A percentile compares a stretch with the other conserved stretches of the same genome.
Conservation (phyloP, 2,888 invertebrate genomes). For the Argyresthia albistria region DNA sequence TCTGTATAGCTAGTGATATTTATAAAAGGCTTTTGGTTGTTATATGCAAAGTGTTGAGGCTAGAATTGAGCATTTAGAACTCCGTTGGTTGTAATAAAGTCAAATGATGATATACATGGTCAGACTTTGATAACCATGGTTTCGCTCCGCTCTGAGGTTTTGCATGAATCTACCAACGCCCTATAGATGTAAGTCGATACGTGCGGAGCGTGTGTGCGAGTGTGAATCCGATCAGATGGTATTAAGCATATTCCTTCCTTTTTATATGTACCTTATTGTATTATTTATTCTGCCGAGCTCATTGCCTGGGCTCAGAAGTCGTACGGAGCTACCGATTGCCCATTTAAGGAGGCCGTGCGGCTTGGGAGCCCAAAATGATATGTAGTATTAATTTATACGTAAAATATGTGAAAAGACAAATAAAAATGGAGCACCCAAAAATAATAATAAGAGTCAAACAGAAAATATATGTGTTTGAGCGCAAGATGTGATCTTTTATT, state of each 20-base stretch:
- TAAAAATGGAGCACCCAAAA: conserved; percentile 71
- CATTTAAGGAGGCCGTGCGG: conserved; percentile 56
- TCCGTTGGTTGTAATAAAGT: too few relatives aligned
- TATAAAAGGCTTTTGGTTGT: conserved; percentile 27
- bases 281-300: conserved; percentile 69
- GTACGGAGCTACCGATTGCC: conserved; percentile 58
- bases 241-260: conserved; percentile 29
- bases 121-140: too few relatives aligned
- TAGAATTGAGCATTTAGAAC: too few relatives aligned
- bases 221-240: conserved; percentile 61
- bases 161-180: too few relatives aligned
- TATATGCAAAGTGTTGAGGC: too few relatives aligned
- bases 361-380: conserved; percentile 52
- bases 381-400: conserved; percentile 67
- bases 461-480: conserved; percentile 67
- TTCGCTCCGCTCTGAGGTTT: too few relatives aligned
- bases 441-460: conserved; percentile 49
- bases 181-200: conserved; percentile 23
- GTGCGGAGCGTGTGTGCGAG: conserved; percentile 54
- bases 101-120: too few relatives aligned
- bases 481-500: conserved; percentile 45
- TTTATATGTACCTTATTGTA: conserved; percentile 45
- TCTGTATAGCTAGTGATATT: conserved; percentile 70
- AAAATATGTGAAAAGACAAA: conserved; percentile 53
- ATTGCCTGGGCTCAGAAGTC: conserved; percentile 58